A percentile compares a stretch with the other conserved stretches of the same genome.
These are phyloP conservation scores for Apoda limacodes DNA, from an alignment of 2,888 invertebrate genomes.

Conservation along the genomic window DNA sequence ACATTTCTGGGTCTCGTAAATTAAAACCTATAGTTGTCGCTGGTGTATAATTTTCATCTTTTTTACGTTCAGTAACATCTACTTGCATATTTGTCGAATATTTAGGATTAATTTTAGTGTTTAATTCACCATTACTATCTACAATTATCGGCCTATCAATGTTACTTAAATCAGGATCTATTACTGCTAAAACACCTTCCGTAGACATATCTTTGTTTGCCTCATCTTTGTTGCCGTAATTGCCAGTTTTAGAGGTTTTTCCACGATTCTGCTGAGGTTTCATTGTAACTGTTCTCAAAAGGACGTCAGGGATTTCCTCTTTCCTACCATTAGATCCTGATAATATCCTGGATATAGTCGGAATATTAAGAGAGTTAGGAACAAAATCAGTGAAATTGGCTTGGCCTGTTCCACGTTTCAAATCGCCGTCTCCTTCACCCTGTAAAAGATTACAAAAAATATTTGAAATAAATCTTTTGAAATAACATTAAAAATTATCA, in stretches of 20 bases:
- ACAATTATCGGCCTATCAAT: constrained; percentile 60
- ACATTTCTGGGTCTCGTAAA: constrained; percentile 59
- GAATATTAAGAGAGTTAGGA: constrained; percentile 78
- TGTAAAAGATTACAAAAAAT: too few species aligned
- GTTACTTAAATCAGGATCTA: constrained; percentile 65
- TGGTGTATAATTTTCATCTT: constrained; percentile 43
- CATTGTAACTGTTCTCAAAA: constrained; percentile 76
- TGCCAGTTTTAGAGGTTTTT: constrained; percentile 54
- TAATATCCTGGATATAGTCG: constrained; percentile 86
- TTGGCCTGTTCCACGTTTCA: constrained; percentile 52
- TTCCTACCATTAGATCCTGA: constrained; percentile 88
- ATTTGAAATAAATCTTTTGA: too few species aligned
- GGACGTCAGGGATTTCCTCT: constrained; percentile 83
- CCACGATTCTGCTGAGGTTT: constrained; percentile 59
- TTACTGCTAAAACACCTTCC: constrained; percentile 58
- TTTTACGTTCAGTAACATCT: constrained; percentile 42
- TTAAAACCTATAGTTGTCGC: constrained; percentile 61
- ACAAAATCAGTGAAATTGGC: constrained; percentile 73
- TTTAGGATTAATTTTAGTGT: constrained; percentile 61
- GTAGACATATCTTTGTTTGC: constrained; percentile 52
- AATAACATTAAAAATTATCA: too few species aligned
- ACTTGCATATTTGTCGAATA: constrained; percentile 48
- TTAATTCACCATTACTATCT: constrained; percentile 63
- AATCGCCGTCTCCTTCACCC: constrained; percentile 55
- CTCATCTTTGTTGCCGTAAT: constrained; percentile 55